Evolutionary conservation across 2,797 vertebrate species (phyloP).

Genomic region (Naso thynnoides): DNA sequence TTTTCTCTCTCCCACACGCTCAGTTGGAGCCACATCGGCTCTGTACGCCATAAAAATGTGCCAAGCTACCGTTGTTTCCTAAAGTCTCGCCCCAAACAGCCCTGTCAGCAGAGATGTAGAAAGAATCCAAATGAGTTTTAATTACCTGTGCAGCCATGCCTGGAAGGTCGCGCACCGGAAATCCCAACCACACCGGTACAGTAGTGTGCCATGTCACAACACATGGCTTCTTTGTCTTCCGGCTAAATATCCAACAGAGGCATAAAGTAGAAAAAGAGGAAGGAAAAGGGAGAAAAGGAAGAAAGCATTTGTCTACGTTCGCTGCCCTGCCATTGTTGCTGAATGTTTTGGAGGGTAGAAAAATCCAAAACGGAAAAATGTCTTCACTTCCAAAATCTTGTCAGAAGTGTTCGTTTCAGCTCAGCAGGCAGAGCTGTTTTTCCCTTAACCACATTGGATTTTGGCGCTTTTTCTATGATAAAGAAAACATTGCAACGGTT

Average conservation of each 20-base stretch:
- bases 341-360: conserved; percentile 47
- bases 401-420: conserved; percentile 65
- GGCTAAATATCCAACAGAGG: conserved; percentile 75
- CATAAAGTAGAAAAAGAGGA: conserved; percentile 43
- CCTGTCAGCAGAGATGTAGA: conserved; percentile 74
- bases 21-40: conserved; percentile 45
- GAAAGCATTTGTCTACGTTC: conserved; percentile 47
- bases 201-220: conserved; percentile 74
- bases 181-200: conserved; percentile 72
- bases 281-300: conserved; percentile 17
- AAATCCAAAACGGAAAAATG: conserved; percentile 44
- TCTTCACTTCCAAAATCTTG: conserved; percentile 61
- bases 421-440: conserved; percentile 64
- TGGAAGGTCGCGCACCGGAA: conserved; percentile 78
- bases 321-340: conserved; percentile 39
- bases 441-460: conserved; percentile 51
- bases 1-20: conserved; percentile 47
- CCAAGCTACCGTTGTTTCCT: conserved; percentile 77
- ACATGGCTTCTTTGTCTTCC: conserved; percentile 75
- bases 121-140: conserved; percentile 81
- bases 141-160: conserved; percentile 84
- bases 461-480: conserved; percentile 41
- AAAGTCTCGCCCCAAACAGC: conserved; percentile 73
- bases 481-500: conserved; percentile 49
- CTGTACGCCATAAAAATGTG: conserved; percentile 53